Evolutionary conservation across 2,888 invertebrate species (phyloP).

Genomic region (Cheilosia impressa): DNA sequence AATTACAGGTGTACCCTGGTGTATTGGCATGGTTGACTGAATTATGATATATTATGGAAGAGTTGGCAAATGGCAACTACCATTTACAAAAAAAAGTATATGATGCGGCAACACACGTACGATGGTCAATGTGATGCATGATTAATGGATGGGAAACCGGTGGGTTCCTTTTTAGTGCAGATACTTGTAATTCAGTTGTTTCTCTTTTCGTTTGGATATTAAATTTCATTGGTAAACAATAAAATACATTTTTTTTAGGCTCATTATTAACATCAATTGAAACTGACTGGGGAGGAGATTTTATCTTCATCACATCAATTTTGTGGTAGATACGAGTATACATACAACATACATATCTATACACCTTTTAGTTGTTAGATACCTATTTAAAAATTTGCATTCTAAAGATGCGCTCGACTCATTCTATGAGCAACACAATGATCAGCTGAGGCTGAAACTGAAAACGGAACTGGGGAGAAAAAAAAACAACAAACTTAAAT

Average conservation of each 20-base stretch:
- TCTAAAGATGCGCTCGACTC: slow-evolving; percentile 19
- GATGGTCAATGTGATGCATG: slow-evolving; percentile 41
- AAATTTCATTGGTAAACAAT: slow-evolving; percentile 26
- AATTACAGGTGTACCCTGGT: slow-evolving; percentile 44
- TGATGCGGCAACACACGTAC: slow-evolving; percentile 35
- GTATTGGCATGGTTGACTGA: slow-evolving; percentile 50
- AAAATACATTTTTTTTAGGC: neutral
- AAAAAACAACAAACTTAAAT: neutral
- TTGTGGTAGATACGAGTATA: neutral
- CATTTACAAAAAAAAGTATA: slow-evolving; percentile 28
- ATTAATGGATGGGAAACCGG: slow-evolving; percentile 50
- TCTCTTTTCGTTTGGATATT: neutral
- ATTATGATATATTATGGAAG: slow-evolving; percentile 37
- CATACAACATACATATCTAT: neutral
- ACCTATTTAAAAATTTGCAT: slow-evolving; percentile 32
- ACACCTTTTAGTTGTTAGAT: slow-evolving; percentile 1
- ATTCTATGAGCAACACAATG: slow-evolving; percentile 18
- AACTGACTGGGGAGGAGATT: slow-evolving; percentile 10
- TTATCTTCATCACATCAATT: slow-evolving; percentile 38
- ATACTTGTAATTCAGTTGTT: slow-evolving; percentile 35
- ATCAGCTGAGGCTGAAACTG: slow-evolving; percentile 10
- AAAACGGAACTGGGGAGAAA: slow-evolving; percentile 19
- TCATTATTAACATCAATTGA: slow-evolving; percentile 22
- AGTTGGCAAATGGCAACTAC: neutral
- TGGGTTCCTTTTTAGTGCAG: slow-evolving; percentile 51